phyloP scores from a whole-genome alignment of 2,797 vertebrate species.

The Cygnus olor region DNA sequence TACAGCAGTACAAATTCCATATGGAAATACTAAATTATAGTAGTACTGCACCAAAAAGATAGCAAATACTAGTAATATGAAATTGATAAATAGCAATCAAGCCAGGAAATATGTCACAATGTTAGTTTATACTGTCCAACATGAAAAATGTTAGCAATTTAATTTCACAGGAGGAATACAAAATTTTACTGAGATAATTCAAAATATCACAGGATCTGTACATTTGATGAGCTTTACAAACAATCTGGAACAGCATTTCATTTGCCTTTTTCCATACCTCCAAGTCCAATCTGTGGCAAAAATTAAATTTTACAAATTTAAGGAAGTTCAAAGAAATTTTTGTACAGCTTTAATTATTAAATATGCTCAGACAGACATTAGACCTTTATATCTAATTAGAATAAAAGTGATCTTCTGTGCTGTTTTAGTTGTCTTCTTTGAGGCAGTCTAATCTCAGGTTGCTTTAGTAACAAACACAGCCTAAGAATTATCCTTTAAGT shows the following conservation, averaged over 20 bases:
- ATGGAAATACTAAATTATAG: background rate
- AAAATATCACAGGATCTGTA: background rate
- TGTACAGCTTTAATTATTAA: background rate
- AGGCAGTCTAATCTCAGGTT: background rate
- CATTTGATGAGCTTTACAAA: background rate
- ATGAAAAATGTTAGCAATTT: background rate
- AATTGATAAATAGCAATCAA: background rate
- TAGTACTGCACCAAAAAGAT: background rate
- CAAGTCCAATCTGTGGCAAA: background rate
- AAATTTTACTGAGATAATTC: background rate
- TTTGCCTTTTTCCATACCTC: background rate
- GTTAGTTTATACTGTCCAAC: background rate
- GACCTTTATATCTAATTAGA: background rate
- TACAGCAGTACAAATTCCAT: background rate
- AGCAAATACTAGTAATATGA: background rate
- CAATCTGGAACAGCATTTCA: background rate
- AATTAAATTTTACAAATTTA: background rate
- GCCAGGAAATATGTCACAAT: background rate
- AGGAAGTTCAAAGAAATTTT: background rate
- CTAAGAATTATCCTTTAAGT: background rate
- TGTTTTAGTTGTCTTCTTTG: background rate
- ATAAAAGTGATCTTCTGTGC: background rate
- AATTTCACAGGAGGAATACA: background rate
- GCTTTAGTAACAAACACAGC: background rate
- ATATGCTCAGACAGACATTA: background rate